phyloP scores from a whole-genome alignment of 2,888 invertebrate genomes.

The Ormyrus thymus region DNA sequence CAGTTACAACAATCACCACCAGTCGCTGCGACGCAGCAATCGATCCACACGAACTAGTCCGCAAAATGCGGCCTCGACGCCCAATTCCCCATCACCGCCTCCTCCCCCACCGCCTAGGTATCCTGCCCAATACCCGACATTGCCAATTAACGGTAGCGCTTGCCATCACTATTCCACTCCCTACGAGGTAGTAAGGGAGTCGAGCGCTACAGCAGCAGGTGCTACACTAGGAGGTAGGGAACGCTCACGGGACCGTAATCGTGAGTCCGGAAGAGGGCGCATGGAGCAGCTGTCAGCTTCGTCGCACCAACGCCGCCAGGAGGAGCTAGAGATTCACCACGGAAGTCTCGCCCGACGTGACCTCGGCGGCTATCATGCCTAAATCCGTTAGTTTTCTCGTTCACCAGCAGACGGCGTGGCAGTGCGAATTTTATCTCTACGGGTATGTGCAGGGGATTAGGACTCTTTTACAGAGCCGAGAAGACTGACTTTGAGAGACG shows the following conservation, averaged over 20 bases:
- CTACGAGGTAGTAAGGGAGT: slow-evolving; percentile 54
- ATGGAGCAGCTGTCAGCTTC: slow-evolving; percentile 55
- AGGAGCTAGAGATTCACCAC: slow-evolving; percentile 61
- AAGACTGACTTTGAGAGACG: not conserved
- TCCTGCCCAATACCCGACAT: slow-evolving; percentile 68
- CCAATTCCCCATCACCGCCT: slow-evolving; percentile 55
- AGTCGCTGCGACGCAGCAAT: slow-evolving; percentile 57
- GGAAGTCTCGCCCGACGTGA: slow-evolving; percentile 60
- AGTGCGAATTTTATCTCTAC: slow-evolving; percentile 1
- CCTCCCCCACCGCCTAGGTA: slow-evolving; percentile 66
- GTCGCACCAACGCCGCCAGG: slow-evolving; percentile 59
- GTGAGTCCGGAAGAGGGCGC: slow-evolving; percentile 46
- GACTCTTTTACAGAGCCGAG: not conserved
- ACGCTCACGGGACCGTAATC: slow-evolving; percentile 57
- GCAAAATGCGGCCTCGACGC: slow-evolving; percentile 30
- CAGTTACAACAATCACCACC: slow-evolving; percentile 17
- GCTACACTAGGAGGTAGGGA: slow-evolving; percentile 53
- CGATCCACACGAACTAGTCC: slow-evolving; percentile 53
- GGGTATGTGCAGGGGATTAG: not conserved
- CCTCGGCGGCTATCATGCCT: slow-evolving; percentile 57
- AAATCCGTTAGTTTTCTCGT: not conserved
- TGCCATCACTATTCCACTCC: slow-evolving; percentile 68
- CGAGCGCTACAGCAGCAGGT: not conserved
- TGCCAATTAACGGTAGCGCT: slow-evolving; percentile 69
- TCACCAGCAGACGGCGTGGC: not conserved